phyloP scores from a whole-genome alignment of 2,888 invertebrate species.

The Diplazon laetatorius region DNA sequence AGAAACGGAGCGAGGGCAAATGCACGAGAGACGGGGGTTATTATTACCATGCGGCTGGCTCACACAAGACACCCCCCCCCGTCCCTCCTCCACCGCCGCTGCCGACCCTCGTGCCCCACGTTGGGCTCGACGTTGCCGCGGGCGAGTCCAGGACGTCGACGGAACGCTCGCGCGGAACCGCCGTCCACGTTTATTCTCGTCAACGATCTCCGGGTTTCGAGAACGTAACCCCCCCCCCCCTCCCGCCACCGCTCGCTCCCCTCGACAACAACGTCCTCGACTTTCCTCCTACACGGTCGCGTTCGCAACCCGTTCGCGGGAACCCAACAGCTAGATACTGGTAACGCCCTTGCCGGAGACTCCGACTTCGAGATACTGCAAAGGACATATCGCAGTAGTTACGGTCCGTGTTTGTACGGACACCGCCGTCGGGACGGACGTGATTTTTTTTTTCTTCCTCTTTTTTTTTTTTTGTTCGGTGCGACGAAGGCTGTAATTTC shows the following conservation, averaged over 20 bases:
- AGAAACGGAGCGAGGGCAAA: neutral
- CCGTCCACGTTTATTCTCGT: neutral
- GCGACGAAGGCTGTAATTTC: slow-evolving; percentile 13
- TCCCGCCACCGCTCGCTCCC: slow-evolving; percentile 25
- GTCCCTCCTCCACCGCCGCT: too few species aligned
- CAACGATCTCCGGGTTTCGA: slow-evolving; percentile 54
- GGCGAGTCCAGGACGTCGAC: slow-evolving; percentile 41
- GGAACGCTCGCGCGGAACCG: slow-evolving; percentile 42
- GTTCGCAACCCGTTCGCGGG: slow-evolving; percentile 11
- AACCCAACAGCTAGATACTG: slow-evolving; percentile 10
- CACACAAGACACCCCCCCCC: slow-evolving; percentile 28
- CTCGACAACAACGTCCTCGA: slow-evolving; percentile 62
- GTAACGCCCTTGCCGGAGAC: slow-evolving; percentile 62
- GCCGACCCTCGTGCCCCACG: too few species aligned
- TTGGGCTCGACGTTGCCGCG: neutral
- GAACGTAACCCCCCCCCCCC: too few species aligned
- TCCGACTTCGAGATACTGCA: slow-evolving; percentile 1
- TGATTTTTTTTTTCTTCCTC: too few species aligned
- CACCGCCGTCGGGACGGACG: slow-evolving; percentile 11
- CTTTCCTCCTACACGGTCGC: slow-evolving; percentile 61
- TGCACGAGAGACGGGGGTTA: neutral
- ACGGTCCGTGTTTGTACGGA: slow-evolving; percentile 26
- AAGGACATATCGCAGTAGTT: slow-evolving; percentile 31
- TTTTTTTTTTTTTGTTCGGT: too few species aligned
- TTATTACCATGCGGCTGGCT: slow-evolving; percentile 19